phyloP scores from a whole-genome alignment of 2,113 vertebrate species.

The Rafetus swinhoei region DNA sequence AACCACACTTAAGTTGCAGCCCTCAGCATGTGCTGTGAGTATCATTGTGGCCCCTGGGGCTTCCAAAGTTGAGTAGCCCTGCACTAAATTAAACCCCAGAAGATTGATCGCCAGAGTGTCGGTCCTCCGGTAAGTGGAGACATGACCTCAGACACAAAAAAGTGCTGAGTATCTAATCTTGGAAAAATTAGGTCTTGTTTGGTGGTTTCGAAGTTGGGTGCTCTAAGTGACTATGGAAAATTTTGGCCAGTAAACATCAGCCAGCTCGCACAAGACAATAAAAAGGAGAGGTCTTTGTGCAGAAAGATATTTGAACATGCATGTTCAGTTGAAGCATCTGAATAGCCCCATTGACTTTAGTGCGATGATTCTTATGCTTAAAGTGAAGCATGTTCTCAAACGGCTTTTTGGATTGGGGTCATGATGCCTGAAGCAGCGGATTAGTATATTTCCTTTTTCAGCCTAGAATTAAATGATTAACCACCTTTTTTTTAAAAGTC shows the following conservation, averaged over 20 bases:
- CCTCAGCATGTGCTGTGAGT: too few species aligned
- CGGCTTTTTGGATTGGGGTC: neutral
- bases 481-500: neutral
- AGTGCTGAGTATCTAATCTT: constrained; percentile 3
- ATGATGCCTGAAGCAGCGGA: rapidly evolving
- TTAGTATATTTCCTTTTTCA: neutral
- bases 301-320: neutral
- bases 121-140: too few species aligned
- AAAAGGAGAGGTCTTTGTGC: neutral
- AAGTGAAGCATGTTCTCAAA: rapidly evolving
- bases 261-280: neutral
- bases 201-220: neutral
- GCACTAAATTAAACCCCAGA: too few species aligned
- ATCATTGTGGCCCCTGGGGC: too few species aligned
- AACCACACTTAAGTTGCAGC: too few species aligned
- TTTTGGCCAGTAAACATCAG: constrained; percentile 16
- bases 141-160: neutral
- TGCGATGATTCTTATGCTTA: neutral
- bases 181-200: neutral
- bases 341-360: neutral
- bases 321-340: neutral
- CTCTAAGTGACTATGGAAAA: neutral
- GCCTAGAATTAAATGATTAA: neutral
- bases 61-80: too few species aligned
- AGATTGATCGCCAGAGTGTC: too few species aligned